Base-by-base conservation (phyloP, 2,797 vertebrate genomes). In the Myotis myotis region DNA sequence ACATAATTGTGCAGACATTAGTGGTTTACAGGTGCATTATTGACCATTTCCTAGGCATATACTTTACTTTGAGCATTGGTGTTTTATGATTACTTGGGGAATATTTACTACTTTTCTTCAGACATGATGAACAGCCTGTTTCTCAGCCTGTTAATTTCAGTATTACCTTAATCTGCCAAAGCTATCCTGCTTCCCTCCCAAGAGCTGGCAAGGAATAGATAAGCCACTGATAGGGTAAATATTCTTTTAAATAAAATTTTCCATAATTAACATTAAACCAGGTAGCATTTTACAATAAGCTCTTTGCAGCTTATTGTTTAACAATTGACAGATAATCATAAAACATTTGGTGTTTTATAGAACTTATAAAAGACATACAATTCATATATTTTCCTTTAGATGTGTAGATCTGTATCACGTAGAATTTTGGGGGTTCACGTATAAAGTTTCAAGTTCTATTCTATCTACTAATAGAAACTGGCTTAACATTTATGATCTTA, bases 31-130 rank as follows among this genome's bases (percentile, higher is more conserved):
- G n/a, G 60, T 68, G 16, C 38, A 30, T 89, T 92, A 76, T 47
- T 94, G 93, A 82, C 91, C 62, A 51, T 93, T 91, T 96, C 47
- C 84, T 83, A 62, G 53, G 62, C 33, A 84, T 81, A 57, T 74
- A 49, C 79, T 91, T 78, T 94, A 86, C 81, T 96, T 33, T 41
- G n/a, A 44, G 49, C 55, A 89, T 66, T 89, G 93, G 49, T 93
- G 53, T 91, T 96, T 96, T 79, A 89, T 96, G 93, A 82, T 96
- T 95, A 93, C 83, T 76, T 85, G 60, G 70, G 13, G 51, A 64
- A 91, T 55, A 28, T 94, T 92, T 87, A 60, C 76, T 93, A 11
- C 86, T 94, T 95, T 90, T 93, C 95, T 91, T 89, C 36, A 93
- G 60, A 81, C 44, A 38, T 93, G 71, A 95, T 96, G 71, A 95